These are phyloP conservation scores for Allobates femoralis DNA, from an alignment of 2,797 vertebrate species.

Conservation along the genomic window DNA sequence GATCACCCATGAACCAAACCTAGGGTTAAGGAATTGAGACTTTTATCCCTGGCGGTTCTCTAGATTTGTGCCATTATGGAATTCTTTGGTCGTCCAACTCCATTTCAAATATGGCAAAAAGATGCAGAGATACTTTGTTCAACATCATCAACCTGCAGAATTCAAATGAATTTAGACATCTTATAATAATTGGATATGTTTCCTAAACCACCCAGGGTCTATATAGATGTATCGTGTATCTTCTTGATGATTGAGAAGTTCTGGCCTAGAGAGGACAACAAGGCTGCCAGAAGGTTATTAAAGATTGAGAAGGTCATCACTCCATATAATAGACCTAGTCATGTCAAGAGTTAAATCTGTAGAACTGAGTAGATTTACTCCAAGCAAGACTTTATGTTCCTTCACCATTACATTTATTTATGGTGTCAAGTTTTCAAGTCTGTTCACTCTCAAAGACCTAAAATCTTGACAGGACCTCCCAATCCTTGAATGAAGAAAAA, in stretches of 20 bases:
- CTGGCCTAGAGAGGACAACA: too few relatives aligned
- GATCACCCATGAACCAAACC: background rate
- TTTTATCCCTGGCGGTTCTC: background rate
- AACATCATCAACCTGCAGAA: background rate
- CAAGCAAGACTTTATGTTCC: background rate
- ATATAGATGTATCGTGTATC: too few relatives aligned
- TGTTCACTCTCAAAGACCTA: background rate
- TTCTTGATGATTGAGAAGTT: too few relatives aligned
- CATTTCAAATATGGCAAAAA: background rate
- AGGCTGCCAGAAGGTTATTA: background rate
- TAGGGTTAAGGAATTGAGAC: background rate
- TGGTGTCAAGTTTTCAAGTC: background rate
- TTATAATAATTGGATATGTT: background rate
- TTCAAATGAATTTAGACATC: background rate
- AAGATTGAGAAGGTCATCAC: background rate
- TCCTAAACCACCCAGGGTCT: background rate
- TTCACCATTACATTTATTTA: background rate
- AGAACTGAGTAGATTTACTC: background rate
- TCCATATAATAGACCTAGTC: background rate
- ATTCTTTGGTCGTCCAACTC: background rate
- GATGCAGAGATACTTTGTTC: background rate
- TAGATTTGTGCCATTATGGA: background rate
- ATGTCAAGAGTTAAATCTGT: background rate
- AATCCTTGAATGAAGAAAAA: background rate
- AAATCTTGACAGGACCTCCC: conserved; percentile 5